Base-by-base conservation (phyloP, 1,140 invertebrate species). In the Prorops nasuta region DNA sequence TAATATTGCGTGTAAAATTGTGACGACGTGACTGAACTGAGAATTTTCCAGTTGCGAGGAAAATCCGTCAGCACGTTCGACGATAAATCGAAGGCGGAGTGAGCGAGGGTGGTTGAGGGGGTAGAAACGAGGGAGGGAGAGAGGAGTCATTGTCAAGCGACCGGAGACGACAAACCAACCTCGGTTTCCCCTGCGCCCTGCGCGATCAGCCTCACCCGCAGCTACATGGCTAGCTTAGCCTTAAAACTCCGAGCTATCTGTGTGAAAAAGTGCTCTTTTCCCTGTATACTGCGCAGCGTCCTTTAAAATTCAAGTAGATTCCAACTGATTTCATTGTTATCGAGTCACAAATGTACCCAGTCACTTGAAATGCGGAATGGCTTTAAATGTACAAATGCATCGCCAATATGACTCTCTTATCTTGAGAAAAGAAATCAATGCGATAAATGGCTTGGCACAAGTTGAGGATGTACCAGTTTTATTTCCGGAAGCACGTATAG, bases 171-270 rank as follows among this genome's bases (percentile, higher is more conserved):
- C 24, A 28, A 28, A 28, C 24, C 24, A 10, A 28, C 4, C 24
- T 28, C 10, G 24, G 24, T 28, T 28, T 28, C 24, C 24, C 24
- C 10, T 10, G 24, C 24, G 24, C 4, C 10, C 10, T 10, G 10
- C 24, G 10, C 10, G 4, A 4, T 28, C 24, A 6, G 4, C 4
- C 10, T 28, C 10, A 28, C 24, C 24, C 24, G 24, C 10, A 28
- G 10, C 24, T 4, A 4, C 24, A 10, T 28, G 4, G 24, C 24
- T 4, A n/a, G 14, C 45, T 51, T 41, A 51, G 42, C 49, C 42
- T 37, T 21, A 51, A 51, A 51, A 36, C 49, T 45, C 38, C 16
- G 39, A 36, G 44, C 36, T 34, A 51, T 51, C 36, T 42, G 32
- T 34, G 32, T 21, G 24, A 51, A 28, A 36, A 36, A n/a, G 15